Conservation (phyloP, 2,797 vertebrate species). For the Cheracebus regulus region DNA sequence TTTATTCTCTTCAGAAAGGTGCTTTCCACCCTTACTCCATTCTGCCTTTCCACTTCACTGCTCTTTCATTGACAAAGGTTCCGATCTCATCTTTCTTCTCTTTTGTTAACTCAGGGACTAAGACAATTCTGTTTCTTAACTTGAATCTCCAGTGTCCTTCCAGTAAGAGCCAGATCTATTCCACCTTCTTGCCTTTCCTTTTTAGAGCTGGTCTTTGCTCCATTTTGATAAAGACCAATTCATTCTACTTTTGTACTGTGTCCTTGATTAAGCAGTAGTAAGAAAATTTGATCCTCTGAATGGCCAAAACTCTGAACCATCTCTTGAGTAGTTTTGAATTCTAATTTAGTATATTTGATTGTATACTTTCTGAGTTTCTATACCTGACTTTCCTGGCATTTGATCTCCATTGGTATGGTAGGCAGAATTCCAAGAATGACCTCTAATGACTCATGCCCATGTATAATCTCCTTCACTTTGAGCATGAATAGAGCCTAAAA, state of each 20-base stretch:
- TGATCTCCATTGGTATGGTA: too few species aligned
- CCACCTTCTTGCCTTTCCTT: neutral
- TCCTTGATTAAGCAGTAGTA: neutral
- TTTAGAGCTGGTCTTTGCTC: neutral
- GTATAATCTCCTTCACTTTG: neutral
- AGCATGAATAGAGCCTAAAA: neutral
- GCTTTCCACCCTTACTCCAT: neutral
- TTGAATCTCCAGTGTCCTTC: neutral
- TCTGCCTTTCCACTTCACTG: neutral
- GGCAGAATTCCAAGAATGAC: neutral
- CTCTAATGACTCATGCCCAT: accelerated
- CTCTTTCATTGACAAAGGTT: neutral
- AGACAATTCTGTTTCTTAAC: neutral
- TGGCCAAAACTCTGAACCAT: neutral
- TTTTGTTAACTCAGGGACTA: neutral
- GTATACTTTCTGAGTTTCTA: too few species aligned
- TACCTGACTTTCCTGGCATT: neutral
- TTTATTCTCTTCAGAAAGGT: neutral
- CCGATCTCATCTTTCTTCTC: neutral
- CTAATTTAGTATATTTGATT: neutral
- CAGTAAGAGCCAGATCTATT: neutral
- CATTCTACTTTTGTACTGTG: neutral
- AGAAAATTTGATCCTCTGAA: neutral
- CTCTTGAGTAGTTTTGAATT: neutral
- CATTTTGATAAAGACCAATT: neutral